These are phyloP conservation scores for Metellina segmentata DNA, from an alignment of 2,888 invertebrate genomes.

Conservation along the genomic window DNA sequence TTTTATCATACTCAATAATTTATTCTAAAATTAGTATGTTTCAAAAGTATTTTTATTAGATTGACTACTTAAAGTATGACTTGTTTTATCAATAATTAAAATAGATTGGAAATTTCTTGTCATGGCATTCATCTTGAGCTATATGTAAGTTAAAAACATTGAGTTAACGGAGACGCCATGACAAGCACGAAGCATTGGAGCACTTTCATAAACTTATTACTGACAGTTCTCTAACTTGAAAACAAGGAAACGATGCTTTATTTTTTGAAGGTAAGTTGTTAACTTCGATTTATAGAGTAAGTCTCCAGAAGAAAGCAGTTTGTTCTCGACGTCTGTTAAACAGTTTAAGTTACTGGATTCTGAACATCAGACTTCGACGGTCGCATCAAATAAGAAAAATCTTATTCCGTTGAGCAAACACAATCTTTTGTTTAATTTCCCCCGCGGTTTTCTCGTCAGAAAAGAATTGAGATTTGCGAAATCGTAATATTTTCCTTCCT, in stretches of 20 bases:
- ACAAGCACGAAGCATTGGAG: too few relatives aligned
- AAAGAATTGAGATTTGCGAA: background rate
- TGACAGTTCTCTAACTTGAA: too few relatives aligned
- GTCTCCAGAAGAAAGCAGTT: background rate
- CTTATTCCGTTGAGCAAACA: background rate
- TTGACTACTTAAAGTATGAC: too few relatives aligned
- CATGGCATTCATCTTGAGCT: too few relatives aligned
- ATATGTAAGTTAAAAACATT: too few relatives aligned
- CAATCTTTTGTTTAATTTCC: conserved; percentile 26
- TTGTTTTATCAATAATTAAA: too few relatives aligned
- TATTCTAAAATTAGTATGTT: too few relatives aligned
- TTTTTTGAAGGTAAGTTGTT: background rate
- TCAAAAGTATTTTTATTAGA: too few relatives aligned
- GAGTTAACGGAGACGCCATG: too few relatives aligned
- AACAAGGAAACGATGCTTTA: background rate
- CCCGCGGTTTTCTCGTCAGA: background rate
- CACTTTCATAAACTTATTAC: too few relatives aligned
- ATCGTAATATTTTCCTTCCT: background rate
- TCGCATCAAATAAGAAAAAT: background rate
- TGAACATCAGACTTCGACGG: background rate
- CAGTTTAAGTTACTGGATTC: background rate
- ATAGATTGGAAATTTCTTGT: too few relatives aligned
- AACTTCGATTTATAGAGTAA: background rate
- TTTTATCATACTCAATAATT: too few relatives aligned
- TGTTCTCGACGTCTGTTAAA: background rate